Evolutionary conservation across 2,113 vertebrate genomes (phyloP), one percentile per base, ranked within the genome.

Genomic region (Thunnus maccoyii): DNA sequence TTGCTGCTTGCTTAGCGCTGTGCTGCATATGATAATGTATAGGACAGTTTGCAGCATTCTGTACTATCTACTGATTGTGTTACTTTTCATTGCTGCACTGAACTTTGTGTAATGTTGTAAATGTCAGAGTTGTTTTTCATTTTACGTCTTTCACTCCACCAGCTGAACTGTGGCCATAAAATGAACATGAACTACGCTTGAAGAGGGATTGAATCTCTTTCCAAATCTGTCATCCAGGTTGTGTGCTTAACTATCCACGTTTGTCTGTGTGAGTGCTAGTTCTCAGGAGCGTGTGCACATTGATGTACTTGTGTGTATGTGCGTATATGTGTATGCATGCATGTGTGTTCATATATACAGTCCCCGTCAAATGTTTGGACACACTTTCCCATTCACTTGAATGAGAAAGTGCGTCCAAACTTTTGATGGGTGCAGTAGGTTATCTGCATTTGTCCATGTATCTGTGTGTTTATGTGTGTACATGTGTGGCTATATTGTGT

Each of bases 51-150:
- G 57, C 18, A 12, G 69, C 70, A 80, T 69, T 82, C 77, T 84
- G 63, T 60, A 82, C 76, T 52, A 36, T 82, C 54, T 78, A 74
- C 86, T 81, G 81, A 85, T 81, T 73, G 78, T 64, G 47, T 83
- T 89, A 78, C 71, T 48, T 76, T 82, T 72, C 80, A 86, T 58
- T 72, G 76, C 74, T 41, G 68, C 67, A 17, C 63, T 78, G 44
- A 83, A 79, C 71, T 85, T 85, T 82, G 71, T 47, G 22, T 5
- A 79, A 91, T 71, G 66, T 78, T 80, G 77, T 86, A 85, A 88
- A 91, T 62, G 78, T 90, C 80, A 80, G 48, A 51, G 60, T 32
- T 41, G 78, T 72, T 91, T 88, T 77, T 89, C 63, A 85, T 84
- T 78, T 69, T 18, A 76, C 56, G 82, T 85, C 68, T 84, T 80